Evolutionary conservation across 2,888 invertebrate species (phyloP), one percentile per base, ranked within the genome.

Genomic region (Agrochola lota): DNA sequence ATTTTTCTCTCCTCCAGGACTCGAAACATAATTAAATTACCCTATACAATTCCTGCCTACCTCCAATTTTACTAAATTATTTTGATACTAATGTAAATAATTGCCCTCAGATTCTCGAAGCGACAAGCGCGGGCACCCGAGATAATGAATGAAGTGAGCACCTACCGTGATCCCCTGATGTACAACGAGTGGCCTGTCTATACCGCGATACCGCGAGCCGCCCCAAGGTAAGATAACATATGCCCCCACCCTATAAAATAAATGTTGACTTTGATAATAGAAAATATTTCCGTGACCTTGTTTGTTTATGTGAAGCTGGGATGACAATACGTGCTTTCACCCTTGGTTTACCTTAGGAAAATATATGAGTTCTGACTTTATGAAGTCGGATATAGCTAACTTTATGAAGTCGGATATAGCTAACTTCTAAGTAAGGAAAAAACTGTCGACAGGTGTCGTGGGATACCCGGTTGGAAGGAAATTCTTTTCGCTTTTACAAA

Each of bases 51-150:
- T 26, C 15, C 64, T 15, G n/a, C 23, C 20, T 46, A n/a, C 40
- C 15, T 30, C 17, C 9, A 15, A 8, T 40, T 40, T 68, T 12
- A 23, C 11, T 59, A 15, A 66, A 60, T 49, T 55, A 60, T 43
- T 57, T 43, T 46, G 5, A 68, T 69, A 43, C 57, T 82, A 57
- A 77, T 40, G 8, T 49, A 40, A n/a, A 23, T 69, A 70, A 57
- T 82, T 90, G 88, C 73, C 88, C 77, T 4, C 94, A 97, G 98
- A 94, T 98, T 98, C 95, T 99, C 98, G 26, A 98, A 98, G 94
- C 96, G 99, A 79, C 99, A 99, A 95, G 98, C 98, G 70, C 97
- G 99, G 60, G 98, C 98, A 26, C 98, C 98, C 11, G 98, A 99
- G 94, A 98, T 98, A 85, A 98, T 98, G 91, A 99, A 99, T 94